Evolutionary conservation across 2,113 vertebrate species (phyloP).

Genomic region (Sorex fumeus): DNA sequence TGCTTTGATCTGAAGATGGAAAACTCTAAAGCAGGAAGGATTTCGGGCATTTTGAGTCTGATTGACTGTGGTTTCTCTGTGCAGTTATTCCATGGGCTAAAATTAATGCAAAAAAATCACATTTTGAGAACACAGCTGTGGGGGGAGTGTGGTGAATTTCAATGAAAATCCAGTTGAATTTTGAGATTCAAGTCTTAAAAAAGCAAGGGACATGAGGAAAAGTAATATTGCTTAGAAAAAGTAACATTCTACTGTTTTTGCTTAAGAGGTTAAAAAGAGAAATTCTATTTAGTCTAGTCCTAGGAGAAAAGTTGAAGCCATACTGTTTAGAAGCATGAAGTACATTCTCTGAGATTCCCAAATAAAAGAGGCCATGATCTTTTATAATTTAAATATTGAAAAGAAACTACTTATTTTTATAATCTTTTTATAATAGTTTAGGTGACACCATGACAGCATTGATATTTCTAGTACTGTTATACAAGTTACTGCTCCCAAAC

Average conservation of each 20-base stretch:
- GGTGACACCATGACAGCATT: too few species aligned
- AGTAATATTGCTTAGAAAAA: not conserved
- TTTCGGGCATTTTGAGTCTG: constrained; percentile 80
- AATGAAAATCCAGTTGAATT: constrained; percentile 71
- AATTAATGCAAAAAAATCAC: constrained; percentile 80
- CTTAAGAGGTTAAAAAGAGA: constrained; percentile 37
- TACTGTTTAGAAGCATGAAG: not conserved
- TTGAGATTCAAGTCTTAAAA: constrained; percentile 59
- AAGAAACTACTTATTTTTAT: too few species aligned
- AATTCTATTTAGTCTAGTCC: not conserved
- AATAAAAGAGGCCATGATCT: not conserved
- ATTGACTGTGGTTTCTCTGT: constrained; percentile 82
- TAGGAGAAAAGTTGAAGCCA: constrained; percentile 11
- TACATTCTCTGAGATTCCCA: not conserved
- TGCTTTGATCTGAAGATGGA: constrained; percentile 83
- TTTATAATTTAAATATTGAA: not conserved
- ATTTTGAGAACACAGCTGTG: constrained; percentile 79
- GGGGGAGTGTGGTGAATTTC: constrained; percentile 65
- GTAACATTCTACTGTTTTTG: not conserved
- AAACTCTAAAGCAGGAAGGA: constrained; percentile 83
- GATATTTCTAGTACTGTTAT: too few species aligned
- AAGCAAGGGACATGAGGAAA: constrained; percentile 22
- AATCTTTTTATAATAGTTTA: too few species aligned
- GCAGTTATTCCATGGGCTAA: constrained; percentile 74
- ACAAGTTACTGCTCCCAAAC: too few species aligned